phyloP scores from a whole-genome alignment of 2,888 invertebrate genomes.

The Dryococelus australis region DNA sequence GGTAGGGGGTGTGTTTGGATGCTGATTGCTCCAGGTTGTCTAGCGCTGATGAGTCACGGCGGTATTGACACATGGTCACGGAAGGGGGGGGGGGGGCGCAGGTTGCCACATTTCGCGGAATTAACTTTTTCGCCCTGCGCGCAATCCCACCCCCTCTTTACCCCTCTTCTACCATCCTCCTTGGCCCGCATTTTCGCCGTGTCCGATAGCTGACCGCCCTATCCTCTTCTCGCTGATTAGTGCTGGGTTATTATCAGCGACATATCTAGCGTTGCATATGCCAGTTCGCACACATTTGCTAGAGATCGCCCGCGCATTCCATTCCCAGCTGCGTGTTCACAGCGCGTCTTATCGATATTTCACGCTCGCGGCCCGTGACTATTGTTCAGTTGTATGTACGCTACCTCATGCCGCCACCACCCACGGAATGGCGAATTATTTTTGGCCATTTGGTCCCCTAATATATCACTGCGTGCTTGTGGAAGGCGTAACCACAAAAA shows the following conservation, averaged over 20 bases:
- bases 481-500: too few species aligned
- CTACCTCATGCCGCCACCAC: too few species aligned
- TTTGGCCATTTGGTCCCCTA: too few species aligned
- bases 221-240: background rate
- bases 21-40: slow-evolving; percentile 11
- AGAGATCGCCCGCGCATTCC: background rate
- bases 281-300: background rate
- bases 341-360: too few species aligned
- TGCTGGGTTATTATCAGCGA: background rate
- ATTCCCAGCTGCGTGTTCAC: too few species aligned
- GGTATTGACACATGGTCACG: background rate
- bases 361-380: too few species aligned
- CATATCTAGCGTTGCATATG: background rate
- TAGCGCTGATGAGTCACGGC: background rate
- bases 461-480: too few species aligned
- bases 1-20: background rate
- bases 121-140: background rate
- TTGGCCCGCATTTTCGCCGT: background rate
- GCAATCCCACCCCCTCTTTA: background rate
- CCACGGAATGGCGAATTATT: too few species aligned
- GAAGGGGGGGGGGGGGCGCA: background rate
- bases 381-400: too few species aligned
- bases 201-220: background rate
- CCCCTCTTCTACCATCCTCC: background rate
- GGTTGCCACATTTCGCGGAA: background rate